Evolutionary conservation across 2,113 vertebrate species (phyloP).

Genomic region (Colaptes auratus): DNA sequence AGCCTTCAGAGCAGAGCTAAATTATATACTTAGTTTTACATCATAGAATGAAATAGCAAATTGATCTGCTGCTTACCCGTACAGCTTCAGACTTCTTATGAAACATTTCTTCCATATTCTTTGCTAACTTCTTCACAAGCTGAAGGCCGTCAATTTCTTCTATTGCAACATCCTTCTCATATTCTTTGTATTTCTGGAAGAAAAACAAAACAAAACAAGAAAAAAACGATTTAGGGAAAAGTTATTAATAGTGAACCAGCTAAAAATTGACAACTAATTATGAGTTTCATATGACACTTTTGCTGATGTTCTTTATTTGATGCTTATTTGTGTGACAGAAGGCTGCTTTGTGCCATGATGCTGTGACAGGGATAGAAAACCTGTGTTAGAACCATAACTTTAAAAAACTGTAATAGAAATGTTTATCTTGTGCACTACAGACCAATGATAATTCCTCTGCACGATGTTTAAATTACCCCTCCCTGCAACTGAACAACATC

Average conservation of each 20-base stretch:
- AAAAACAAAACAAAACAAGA: slow-evolving; percentile 27
- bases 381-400: background rate
- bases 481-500: background rate
- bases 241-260: background rate
- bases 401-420: background rate
- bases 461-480: background rate
- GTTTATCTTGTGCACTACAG: background rate
- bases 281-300: background rate
- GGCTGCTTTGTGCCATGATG: background rate
- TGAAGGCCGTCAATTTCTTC: slow-evolving; percentile 96
- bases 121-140: slow-evolving; percentile 93
- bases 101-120: slow-evolving; percentile 99
- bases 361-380: background rate
- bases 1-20: background rate
- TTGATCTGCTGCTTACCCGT: slow-evolving; percentile 81
- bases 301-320: slow-evolving; percentile 6
- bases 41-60: background rate
- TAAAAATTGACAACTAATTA: slow-evolving; percentile 6
- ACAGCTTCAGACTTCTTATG: slow-evolving; percentile 96
- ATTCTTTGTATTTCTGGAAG: slow-evolving; percentile 96
- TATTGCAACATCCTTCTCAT: slow-evolving; percentile 91
- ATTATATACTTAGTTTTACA: background rate
- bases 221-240: background rate
- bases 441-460: background rate
- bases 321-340: background rate